Evolutionary conservation across 2,888 invertebrate genomes (phyloP).

Genomic region (Hipparchia sbordonii): DNA sequence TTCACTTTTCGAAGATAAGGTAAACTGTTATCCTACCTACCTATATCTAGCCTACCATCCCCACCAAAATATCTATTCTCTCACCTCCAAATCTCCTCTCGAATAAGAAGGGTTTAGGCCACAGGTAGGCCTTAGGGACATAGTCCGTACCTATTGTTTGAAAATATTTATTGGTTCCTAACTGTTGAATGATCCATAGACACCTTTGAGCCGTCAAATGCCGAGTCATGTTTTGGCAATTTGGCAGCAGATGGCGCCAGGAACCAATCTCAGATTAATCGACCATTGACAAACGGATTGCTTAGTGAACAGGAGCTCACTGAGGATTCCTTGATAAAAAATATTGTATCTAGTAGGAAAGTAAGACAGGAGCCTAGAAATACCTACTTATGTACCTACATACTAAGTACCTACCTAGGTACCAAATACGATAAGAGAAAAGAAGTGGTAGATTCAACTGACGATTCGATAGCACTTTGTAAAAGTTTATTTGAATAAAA

Average conservation of each 20-base stretch:
- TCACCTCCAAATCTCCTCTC: too few relatives aligned
- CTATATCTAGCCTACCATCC: too few relatives aligned
- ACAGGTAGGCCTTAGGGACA: too few relatives aligned
- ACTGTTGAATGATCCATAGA: background rate
- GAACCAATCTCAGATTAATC: conserved; percentile 34
- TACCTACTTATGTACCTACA: background rate
- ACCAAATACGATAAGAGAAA: too few relatives aligned
- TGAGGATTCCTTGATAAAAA: background rate
- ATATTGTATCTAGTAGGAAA: background rate
- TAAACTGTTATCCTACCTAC: background rate
- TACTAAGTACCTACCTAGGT: background rate
- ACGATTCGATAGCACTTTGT: too few relatives aligned
- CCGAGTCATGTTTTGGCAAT: conserved; percentile 48
- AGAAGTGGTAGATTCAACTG: too few relatives aligned
- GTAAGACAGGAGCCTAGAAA: background rate
- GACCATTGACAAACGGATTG: conserved; percentile 19
- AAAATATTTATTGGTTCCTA: too few relatives aligned
- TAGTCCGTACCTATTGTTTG: too few relatives aligned
- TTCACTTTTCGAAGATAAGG: background rate
- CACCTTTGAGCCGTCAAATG: background rate
- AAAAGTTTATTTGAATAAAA: too few relatives aligned
- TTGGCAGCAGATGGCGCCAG: conserved; percentile 52
- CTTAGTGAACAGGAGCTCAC: conserved; percentile 1
- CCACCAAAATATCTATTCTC: too few relatives aligned
- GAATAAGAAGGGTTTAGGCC: too few relatives aligned